Base-by-base conservation (phyloP, 2,888 invertebrate species). In the Dysmachus trigonus region DNA sequence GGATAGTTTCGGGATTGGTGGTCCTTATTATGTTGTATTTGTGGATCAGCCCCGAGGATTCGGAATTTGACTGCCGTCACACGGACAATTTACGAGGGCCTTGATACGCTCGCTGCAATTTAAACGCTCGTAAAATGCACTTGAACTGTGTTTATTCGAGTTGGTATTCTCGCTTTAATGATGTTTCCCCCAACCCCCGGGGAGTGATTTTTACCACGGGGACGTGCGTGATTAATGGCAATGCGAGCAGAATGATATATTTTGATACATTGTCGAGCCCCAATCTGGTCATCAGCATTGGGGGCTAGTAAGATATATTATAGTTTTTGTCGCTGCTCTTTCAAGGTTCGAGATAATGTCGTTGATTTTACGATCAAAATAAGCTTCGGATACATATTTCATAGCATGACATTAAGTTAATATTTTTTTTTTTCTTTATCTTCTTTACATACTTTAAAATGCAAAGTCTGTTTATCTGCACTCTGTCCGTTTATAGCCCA, bases 1-100 rank as follows among this genome's bases (percentile, higher is more conserved):
- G 79, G 38, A 31, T 35, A 71, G 62, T 31, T 82, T 41, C 30
- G 38, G 33, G 82, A 18, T 33, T 33, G 22, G n/a, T 31, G 41
- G 6, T 41, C 72, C 41, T 84, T 84, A 84, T 84, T 84, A 84
- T 73, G 84, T 73, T 73, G 73, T 84, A 84, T 84, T 84, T 84
- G 47, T 84, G 84, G 84, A 84, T 84, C 84, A 73, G 47, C 30
- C 30, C 35, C 1, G 18, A 38, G 84, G 84, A 84, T 73, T 73
- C 53, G 5, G 53, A 30, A 72, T 71, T 84, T 84, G 73, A 73
- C 73, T 73, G 30, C 73, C 38, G 47, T 73, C 84, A 38, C 73
- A 84, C 38, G 18, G 72, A 84, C 72, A 73, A 84, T 84, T 84
- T 84, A 82, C 35, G 71, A 82, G 82, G 71, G 35, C 47, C 82